A percentile compares a stretch with the other conserved stretches of the same genome.
Evolutionary conservation across 2,113 vertebrate genomes (phyloP).

Genomic region (Mesoclemmys tuberculata): DNA sequence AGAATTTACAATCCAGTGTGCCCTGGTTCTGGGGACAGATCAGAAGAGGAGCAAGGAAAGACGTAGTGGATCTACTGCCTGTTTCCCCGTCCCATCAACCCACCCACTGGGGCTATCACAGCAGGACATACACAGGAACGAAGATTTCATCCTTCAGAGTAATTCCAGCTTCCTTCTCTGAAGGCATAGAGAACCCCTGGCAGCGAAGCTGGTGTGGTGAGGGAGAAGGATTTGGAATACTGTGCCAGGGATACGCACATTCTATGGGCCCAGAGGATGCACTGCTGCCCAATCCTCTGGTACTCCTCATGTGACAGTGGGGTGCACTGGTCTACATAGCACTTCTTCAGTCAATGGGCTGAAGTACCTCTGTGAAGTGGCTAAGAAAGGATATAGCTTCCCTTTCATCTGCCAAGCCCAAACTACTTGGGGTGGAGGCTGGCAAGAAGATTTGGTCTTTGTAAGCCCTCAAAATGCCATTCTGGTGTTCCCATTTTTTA

Average conservation of each 20-base stretch:
- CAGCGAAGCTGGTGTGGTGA: background rate
- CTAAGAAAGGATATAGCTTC: background rate
- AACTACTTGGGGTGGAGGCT: background rate
- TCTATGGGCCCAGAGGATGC: background rate
- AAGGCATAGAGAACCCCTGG: background rate
- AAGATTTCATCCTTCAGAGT: background rate
- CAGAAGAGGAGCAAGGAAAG: background rate
- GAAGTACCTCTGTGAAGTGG: background rate
- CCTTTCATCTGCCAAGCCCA: background rate
- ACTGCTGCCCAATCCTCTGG: background rate
- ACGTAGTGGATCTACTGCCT: background rate
- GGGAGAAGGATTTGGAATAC: background rate
- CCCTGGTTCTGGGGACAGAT: fast-evolving
- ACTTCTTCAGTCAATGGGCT: background rate
- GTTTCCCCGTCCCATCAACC: background rate
- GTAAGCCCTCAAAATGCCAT: background rate
- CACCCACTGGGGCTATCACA: background rate
- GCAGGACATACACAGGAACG: background rate
- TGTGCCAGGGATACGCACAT: background rate
- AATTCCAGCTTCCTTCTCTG: background rate
- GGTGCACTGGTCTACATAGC: fast-evolving
- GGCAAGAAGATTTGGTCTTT: background rate
- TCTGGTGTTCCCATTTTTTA: background rate
- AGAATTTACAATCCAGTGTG: background rate
- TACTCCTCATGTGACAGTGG: background rate